Base-by-base conservation (phyloP, 2,888 invertebrate genomes). In the Diplazon laetatorius region DNA sequence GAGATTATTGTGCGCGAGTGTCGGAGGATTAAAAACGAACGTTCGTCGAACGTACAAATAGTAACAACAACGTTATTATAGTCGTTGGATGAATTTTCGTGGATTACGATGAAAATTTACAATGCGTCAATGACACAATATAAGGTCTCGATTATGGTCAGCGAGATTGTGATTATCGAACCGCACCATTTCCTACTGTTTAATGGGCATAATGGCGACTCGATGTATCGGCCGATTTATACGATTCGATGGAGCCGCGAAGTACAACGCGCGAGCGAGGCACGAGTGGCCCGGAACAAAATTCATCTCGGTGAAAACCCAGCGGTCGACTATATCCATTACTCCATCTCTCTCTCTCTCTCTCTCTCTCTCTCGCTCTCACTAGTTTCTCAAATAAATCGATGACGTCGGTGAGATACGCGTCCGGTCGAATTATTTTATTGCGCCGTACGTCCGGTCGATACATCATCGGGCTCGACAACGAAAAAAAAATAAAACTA, bases 341-440 rank as follows among this genome's bases (percentile, higher is more conserved):
- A n/a, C n/a, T n/a, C n/a, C n/a, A n/a, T n/a, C n/a, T n/a, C n/a
- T n/a, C n/a, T n/a, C n/a, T n/a, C n/a, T n/a, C n/a, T n/a, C n/a
- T n/a, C n/a, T n/a, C n/a, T n/a, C n/a, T n/a, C n/a, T n/a, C n/a
- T n/a, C 42, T 8, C 30, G 9, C n/a, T 6, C 20, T 8, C 63
- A 37, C 48, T 63, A 20, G 48, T 63, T 63, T 63, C 63, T 65
- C 63, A 65, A 50, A 37, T 50, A 65, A 65, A 65, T 65, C 63
- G 48, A 65, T 65, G 63, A 65, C 63, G 37, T 37, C 37, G 50
- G 63, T 65, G 42, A 50, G 63, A 37, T 65, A 65, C 20, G 63
- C 50, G 63, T 65, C 35, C 63, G 63, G 48, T 50, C 48, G 63
- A 65, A 65, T 65, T 65, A 65, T 65, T 65, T 65, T 65, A 65